Base-by-base conservation (phyloP, 1,140 invertebrate genomes). In the Arctopsyche grandis region DNA sequence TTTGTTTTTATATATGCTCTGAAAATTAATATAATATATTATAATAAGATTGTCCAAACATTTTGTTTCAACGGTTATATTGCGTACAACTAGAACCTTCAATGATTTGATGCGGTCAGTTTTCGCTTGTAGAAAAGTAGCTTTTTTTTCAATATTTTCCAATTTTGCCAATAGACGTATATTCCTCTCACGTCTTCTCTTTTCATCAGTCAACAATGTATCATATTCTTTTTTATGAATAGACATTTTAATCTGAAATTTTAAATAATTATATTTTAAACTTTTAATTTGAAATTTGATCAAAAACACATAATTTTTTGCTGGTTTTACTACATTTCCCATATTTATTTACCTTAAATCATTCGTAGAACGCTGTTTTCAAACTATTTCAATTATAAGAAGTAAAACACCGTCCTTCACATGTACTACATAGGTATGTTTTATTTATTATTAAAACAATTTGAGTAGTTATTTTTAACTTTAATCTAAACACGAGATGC, bases 131-230 rank as follows among this genome's bases (percentile, higher is more conserved):
- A 82, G 24, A 79, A 82, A 82, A 7, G 81, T 76, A 0, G 81
- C 81, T 48, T 82, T 82, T 66, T 82, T 82, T 63, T 82, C 81
- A 63, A 82, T 79, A 38, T 82, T 82, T 66, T 82, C 81, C 48
- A 82, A 43, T 77, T 78, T 80, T 44, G 81, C 52, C 14, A 82
- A 52, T 77, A 82, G 26, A 21, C 71, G 19, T 48, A 78, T 63
- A 69, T 82, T 82, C 66, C 81, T 58, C n/a, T 82, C 81, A 24
- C 73, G 74, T 71, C 81, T 71, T 69, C 74, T 78, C 21, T 78
- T 80, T 19, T 82, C 78, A 24, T 82, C 76, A 1, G 10, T 75
- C 38, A 78, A 19, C 29, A 82, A 63, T 10, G 29, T 16, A 48
- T 80, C 75, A 19, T 80, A 80, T 60, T 80, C 19, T 24, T 80